These are phyloP conservation scores for Andrena marginata DNA, from an alignment of 2,888 invertebrate genomes.

Conservation along the genomic window DNA sequence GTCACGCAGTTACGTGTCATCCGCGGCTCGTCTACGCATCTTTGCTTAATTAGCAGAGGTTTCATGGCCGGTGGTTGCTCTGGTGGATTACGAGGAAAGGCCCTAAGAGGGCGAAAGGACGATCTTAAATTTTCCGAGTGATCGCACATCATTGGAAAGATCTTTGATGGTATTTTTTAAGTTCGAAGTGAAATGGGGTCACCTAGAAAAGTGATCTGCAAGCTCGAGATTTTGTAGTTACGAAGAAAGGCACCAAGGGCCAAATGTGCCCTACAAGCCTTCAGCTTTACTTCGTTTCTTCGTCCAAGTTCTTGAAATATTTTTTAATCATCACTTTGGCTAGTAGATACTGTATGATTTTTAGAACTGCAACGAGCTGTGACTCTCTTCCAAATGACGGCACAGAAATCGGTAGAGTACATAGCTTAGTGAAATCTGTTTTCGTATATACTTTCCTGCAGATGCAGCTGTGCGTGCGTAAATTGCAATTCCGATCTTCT, in stretches of 20 bases:
- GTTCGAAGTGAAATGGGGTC: too few species aligned
- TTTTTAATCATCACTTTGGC: not conserved
- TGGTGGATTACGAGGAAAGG: not conserved
- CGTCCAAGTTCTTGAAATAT: too few species aligned
- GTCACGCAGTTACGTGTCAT: slow-evolving; percentile 38
- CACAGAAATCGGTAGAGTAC: not conserved
- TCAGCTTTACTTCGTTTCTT: too few species aligned
- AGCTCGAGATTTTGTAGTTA: too few species aligned
- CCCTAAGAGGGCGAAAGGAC: not conserved
- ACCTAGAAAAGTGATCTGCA: too few species aligned
- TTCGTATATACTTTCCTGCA: not conserved
- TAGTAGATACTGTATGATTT: not conserved
- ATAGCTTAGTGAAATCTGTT: not conserved
- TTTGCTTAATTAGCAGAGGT: not conserved
- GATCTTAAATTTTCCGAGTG: not conserved
- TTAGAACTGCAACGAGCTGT: not conserved
- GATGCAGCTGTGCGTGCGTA: not conserved
- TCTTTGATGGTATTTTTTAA: too few species aligned
- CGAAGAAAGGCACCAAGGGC: too few species aligned
- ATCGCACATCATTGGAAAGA: too few species aligned
- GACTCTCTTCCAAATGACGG: not conserved
- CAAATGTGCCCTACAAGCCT: too few species aligned
- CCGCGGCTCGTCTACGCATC: not conserved
- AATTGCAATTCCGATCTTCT: not conserved
- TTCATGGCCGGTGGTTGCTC: not conserved